Evolutionary conservation across 2,888 invertebrate genomes (phyloP), one percentile per base, ranked within the genome.

Genomic region (Cantharis rustica): DNA sequence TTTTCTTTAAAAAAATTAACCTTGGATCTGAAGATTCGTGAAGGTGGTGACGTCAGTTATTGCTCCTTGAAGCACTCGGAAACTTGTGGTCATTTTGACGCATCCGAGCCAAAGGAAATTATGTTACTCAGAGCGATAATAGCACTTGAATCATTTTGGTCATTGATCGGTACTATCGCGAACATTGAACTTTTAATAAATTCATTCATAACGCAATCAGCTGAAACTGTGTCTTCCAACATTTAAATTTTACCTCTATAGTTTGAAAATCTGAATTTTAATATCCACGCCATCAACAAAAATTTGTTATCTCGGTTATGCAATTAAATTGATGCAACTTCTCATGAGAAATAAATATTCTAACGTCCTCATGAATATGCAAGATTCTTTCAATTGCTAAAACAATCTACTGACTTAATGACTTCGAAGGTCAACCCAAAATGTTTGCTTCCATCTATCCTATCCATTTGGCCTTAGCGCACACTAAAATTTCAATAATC

Each of bases 201-300:
- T 72, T 66, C 72, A 72, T 72, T 72, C 72, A 72, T 72, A 72
- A 72, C 64, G 47, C 16, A 72, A 72, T 72, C 72, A 72, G 64
- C 47, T 72, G 72, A 47, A 63, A 66, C 72, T 47, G 47, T 31
- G 31, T 47, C 47, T 47, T 47, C 47, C 47, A n/a, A 47, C n/a
- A 47, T 47, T 47, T 47, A 47, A 47, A 47, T 47, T 47, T 47
- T 47, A 47, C 47, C 47, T 47, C 47, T 47, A 23, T 23, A 47
- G 4, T 7, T n/a, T n/a, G 47, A 47, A 47, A 47, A 47, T 47
- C n/a, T 47, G n/a, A 47, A 47, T 47, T 47, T 47, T 47, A 47
- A 47, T 47, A 47, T 47, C 47, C 47, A n/a, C 11, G 5, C n/a
- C 47, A n/a, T n/a, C 47, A n/a, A n/a, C 47, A n/a, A 47, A 47